Evolutionary conservation across 2,113 vertebrate genomes (phyloP).

Genomic region (Drymodes brunneopygia): DNA sequence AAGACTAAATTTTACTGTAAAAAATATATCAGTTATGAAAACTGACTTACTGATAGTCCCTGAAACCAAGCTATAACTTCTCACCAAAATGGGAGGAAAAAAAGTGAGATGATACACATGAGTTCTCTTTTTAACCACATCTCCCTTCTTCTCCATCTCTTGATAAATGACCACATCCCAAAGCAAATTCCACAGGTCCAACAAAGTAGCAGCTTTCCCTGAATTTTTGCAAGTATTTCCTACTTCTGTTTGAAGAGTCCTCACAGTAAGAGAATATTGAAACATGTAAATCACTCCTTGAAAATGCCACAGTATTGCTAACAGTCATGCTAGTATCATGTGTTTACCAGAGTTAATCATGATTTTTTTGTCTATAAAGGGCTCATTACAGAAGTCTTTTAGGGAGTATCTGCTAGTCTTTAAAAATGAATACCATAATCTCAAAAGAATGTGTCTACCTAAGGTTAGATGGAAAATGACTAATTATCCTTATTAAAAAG

Average conservation of each 20-base stretch:
- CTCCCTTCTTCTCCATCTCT: neutral
- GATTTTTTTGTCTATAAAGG: conserved; percentile 39
- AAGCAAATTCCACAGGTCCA: neutral
- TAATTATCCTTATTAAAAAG: conserved; percentile 32
- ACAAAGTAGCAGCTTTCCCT: neutral
- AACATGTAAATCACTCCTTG: conserved; percentile 2
- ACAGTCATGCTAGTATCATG: neutral
- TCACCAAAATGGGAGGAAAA: neutral
- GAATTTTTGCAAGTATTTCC: neutral
- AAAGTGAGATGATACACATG: neutral
- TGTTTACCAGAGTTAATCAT: neutral
- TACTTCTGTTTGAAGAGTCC: neutral
- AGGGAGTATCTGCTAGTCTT: conserved; percentile 37
- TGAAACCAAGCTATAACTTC: neutral
- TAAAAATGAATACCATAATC: conserved; percentile 27
- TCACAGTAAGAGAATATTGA: neutral
- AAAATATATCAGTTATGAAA: neutral
- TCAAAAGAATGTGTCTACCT: conserved; percentile 37
- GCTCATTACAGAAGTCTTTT: conserved; percentile 24
- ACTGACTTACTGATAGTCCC: neutral
- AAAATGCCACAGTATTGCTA: neutral
- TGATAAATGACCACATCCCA: neutral
- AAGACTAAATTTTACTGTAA: neutral
- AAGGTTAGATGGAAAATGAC: conserved; percentile 46
- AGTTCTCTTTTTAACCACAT: neutral